Percentiles rank a stretch among this genome's conserved stretches.
Conservation (phyloP, 2,797 vertebrate genomes). For the Enteromius fasciolatus region DNA sequence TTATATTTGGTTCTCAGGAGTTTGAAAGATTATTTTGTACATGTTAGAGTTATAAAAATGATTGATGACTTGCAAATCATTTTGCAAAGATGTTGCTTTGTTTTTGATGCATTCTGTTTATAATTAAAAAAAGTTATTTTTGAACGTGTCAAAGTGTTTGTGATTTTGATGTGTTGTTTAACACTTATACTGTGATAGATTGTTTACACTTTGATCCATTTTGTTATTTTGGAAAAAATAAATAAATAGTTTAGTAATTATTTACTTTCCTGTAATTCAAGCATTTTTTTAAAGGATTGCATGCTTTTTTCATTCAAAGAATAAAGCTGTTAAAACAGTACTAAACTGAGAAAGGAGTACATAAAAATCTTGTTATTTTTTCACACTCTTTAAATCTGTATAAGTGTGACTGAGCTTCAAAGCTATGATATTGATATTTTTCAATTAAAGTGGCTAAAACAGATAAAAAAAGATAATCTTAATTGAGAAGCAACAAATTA, state of each 20-base stretch:
- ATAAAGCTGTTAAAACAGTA: background rate
- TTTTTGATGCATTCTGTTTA: slow-evolving; percentile 69
- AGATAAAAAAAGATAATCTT: too few species aligned
- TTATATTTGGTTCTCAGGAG: slow-evolving; percentile 69
- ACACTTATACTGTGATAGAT: background rate
- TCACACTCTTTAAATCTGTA: background rate
- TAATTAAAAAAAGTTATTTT: slow-evolving; percentile 72
- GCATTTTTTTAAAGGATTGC: background rate
- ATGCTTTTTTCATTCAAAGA: background rate
- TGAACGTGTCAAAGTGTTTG: slow-evolving; percentile 30
- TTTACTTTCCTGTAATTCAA: background rate
- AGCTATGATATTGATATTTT: background rate
- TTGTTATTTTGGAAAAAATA: background rate
- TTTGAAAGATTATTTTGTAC: slow-evolving; percentile 74
- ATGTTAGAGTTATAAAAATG: slow-evolving; percentile 64
- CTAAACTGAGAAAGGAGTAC: background rate
- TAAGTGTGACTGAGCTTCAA: background rate
- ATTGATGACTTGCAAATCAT: slow-evolving; percentile 71
- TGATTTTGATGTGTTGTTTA: slow-evolving; percentile 10
- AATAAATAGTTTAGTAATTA: background rate
- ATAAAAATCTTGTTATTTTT: background rate
- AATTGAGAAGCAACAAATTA: too few species aligned
- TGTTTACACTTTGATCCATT: background rate
- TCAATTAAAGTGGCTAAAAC: background rate
- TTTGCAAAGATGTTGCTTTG: slow-evolving; percentile 68